phyloP scores from a whole-genome alignment of 1,140 invertebrate species.

The Melitaea cinxia region DNA sequence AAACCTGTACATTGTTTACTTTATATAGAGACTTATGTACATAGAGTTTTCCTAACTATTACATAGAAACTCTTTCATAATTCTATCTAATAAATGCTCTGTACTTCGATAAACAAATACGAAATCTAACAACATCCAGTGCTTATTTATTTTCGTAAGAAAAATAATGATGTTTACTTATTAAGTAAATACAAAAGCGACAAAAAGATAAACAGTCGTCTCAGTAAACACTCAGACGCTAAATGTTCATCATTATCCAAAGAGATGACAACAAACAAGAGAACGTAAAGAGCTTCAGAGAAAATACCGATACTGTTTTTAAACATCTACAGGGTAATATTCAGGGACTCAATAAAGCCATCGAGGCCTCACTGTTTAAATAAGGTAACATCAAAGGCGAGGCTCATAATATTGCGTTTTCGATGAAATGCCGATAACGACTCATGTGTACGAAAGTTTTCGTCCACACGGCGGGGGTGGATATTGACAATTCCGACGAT shows the following conservation, averaged over 20 bases:
- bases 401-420: constrained; percentile 25
- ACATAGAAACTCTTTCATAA: too few species aligned
- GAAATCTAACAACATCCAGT: not conserved
- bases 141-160: not conserved
- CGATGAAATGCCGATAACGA: constrained; percentile 20
- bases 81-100: too few species aligned
- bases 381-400: constrained; percentile 34
- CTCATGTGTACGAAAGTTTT: constrained; percentile 6
- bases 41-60: too few species aligned
- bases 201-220: not conserved
- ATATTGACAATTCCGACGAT: not conserved
- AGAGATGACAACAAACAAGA: constrained; percentile 28
- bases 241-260: constrained; percentile 16
- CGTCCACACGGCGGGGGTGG: not conserved
- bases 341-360: constrained; percentile 15
- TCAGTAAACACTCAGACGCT: constrained; percentile 14
- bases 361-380: constrained; percentile 28
- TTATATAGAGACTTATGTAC: too few species aligned
- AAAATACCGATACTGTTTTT: constrained; percentile 23
- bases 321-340: constrained; percentile 24
- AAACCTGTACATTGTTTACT: too few species aligned
- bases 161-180: not conserved
- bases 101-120: not conserved
- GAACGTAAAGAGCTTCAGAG: constrained; percentile 12
- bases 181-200: not conserved